These are phyloP conservation scores for Diarsia rubi DNA, from an alignment of 2,888 invertebrate genomes.

Conservation along the genomic window DNA sequence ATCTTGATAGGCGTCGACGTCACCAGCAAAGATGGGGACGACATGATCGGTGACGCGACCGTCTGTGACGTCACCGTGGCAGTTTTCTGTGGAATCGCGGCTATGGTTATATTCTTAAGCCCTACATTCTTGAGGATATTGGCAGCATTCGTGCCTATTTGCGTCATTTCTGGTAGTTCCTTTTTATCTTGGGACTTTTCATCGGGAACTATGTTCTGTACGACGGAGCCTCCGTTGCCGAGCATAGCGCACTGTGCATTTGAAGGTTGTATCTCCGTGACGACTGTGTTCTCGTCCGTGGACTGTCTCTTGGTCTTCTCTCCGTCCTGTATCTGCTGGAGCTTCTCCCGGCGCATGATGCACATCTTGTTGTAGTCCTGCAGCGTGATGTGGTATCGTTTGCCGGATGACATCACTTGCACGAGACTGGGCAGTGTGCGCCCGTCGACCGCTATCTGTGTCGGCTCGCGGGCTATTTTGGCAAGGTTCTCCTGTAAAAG, in stretches of 20 bases:
- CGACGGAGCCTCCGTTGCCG: constrained; percentile 84
- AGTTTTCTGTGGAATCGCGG: constrained; percentile 85
- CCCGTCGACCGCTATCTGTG: constrained; percentile 91
- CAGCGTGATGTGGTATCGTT: constrained; percentile 94
- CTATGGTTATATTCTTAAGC: constrained; percentile 88
- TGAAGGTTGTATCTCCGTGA: constrained; percentile 85
- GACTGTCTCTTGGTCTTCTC: constrained; percentile 73
- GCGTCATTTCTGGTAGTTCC: constrained; percentile 72
- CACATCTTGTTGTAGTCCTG: constrained; percentile 96
- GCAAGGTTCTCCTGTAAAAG: constrained; percentile 84
- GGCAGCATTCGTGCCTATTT: constrained; percentile 82
- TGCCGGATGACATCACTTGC: constrained; percentile 95
- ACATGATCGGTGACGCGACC: constrained; percentile 70
- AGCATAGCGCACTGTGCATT: constrained; percentile 73
- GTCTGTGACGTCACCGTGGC: constrained; percentile 84
- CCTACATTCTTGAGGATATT: constrained; percentile 88
- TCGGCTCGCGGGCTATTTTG: constrained; percentile 84
- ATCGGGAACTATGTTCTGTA: constrained; percentile 75
- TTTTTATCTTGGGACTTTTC: constrained; percentile 76
- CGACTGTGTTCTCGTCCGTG: constrained; percentile 74
- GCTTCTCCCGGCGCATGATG: constrained; percentile 92
- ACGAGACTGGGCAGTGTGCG: constrained; percentile 92
- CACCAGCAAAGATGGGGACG: constrained; percentile 78
- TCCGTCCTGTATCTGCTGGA: constrained; percentile 91
- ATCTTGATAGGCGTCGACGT: constrained; percentile 80